A percentile compares a stretch with the other conserved stretches of the same genome.
These are phyloP conservation scores for Crotalus viridis DNA, from an alignment of 2,113 vertebrate genomes.

Conservation along the genomic window DNA sequence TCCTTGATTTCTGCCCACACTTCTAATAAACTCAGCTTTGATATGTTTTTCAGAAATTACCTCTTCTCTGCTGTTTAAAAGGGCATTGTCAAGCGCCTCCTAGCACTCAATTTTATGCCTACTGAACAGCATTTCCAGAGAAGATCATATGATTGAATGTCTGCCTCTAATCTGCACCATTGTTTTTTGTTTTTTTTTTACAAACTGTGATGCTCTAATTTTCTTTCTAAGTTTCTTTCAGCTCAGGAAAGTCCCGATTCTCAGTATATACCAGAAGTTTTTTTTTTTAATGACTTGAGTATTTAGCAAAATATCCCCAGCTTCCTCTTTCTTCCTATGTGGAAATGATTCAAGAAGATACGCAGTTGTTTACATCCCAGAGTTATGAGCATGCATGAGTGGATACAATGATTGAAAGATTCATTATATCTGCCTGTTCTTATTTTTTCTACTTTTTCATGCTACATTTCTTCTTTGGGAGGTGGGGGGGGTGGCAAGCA, in stretches of 20 bases:
- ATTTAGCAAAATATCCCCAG: background rate
- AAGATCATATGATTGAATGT: background rate
- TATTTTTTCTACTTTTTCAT: background rate
- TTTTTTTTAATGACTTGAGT: background rate
- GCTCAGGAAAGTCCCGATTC: background rate
- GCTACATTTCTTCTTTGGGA: background rate
- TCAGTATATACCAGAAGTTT: background rate
- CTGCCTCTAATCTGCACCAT: background rate
- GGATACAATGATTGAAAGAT: background rate
- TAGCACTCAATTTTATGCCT: background rate
- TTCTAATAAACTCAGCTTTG: background rate
- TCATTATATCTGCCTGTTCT: constrained; percentile 20
- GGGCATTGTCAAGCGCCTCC: background rate
- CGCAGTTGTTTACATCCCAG: constrained; percentile 17
- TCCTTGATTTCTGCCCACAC: background rate
- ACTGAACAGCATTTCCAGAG: background rate
- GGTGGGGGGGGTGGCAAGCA: background rate
- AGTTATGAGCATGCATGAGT: constrained; percentile 10
- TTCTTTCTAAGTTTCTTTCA: background rate
- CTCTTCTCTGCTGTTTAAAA: background rate
- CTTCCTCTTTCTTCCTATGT: background rate
- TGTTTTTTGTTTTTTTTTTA: background rate
- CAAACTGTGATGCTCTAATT: background rate
- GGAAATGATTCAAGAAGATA: constrained; percentile 1
- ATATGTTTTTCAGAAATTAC: background rate